A percentile compares a stretch with the other conserved stretches of the same genome.
These are phyloP conservation scores for Eucera pruinosa DNA, from an alignment of 2,888 invertebrate species.

Conservation along the genomic window DNA sequence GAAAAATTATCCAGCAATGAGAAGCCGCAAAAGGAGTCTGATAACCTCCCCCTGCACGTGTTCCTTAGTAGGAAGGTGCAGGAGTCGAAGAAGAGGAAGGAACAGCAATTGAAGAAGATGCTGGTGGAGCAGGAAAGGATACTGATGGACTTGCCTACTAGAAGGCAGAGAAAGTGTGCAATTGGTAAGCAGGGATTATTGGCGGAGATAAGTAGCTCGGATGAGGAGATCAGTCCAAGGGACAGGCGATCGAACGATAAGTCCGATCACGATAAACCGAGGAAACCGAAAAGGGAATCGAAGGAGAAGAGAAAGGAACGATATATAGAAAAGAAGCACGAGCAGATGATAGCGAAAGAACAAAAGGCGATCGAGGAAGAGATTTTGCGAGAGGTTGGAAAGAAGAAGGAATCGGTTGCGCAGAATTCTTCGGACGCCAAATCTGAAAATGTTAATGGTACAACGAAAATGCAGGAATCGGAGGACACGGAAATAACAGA, in stretches of 20 bases:
- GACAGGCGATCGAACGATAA: conserved; percentile 68
- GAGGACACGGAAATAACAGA: conserved; percentile 14
- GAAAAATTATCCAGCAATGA: conserved; percentile 82
- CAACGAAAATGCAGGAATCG: conserved; percentile 54
- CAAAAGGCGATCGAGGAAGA: conserved; percentile 83
- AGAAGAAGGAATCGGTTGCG: conserved; percentile 71
- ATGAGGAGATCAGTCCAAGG: conserved; percentile 75
- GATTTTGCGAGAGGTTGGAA: conserved; percentile 80
- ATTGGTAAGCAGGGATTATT: conserved; percentile 92
- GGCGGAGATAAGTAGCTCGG: conserved; percentile 87
- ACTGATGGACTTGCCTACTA: conserved; percentile 78
- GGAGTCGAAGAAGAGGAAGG: conserved; percentile 81
- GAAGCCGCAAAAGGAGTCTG: conserved; percentile 78
- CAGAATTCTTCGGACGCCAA: conserved; percentile 37
- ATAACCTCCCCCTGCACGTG: conserved; percentile 81
- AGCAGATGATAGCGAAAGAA: conserved; percentile 82
- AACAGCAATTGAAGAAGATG: conserved; percentile 77
- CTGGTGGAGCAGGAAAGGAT: conserved; percentile 77
- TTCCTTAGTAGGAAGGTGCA: conserved; percentile 81
- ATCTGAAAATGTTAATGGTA: background rate
- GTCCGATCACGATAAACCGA: conserved; percentile 72
- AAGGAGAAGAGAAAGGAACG: conserved; percentile 82
- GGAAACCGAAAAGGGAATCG: conserved; percentile 78
- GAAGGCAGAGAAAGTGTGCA: conserved; percentile 89
- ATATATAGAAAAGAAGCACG: conserved; percentile 82